Percentiles rank a stretch among this genome's conserved stretches.
Conservation (phyloP, 2,888 invertebrate genomes). For the Leptura quadrifasciata region DNA sequence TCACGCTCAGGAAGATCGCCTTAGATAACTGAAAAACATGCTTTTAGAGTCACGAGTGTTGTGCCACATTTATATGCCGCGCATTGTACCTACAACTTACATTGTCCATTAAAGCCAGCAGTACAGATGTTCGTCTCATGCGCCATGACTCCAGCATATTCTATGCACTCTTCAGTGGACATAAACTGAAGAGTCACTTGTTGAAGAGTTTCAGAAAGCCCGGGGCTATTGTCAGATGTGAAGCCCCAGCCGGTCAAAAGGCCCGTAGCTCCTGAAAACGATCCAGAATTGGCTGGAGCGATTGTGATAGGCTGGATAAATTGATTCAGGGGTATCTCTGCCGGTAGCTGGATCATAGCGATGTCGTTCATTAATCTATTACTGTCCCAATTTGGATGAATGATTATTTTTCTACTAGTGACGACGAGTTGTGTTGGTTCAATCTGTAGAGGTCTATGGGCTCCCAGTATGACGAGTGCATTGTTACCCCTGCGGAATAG, state of each 20-base stretch:
- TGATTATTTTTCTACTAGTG: background rate
- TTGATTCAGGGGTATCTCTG: background rate
- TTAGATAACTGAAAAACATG: too few species aligned
- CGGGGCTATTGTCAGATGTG: background rate
- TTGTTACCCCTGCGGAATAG: background rate
- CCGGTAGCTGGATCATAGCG: background rate
- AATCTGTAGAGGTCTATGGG: background rate
- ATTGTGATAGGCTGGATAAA: background rate
- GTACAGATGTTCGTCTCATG: constrained; percentile 74
- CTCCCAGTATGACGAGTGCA: background rate
- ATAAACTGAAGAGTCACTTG: constrained; percentile 65
- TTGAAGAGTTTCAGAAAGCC: background rate
- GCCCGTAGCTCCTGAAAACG: background rate
- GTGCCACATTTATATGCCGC: too few species aligned
- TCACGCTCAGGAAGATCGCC: too few species aligned
- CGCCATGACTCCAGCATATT: constrained; percentile 67
- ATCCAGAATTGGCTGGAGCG: constrained; percentile 16
- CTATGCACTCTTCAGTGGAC: constrained; percentile 72
- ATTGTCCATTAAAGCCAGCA: constrained; percentile 63
- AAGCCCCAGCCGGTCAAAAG: constrained; percentile 15
- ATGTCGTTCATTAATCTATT: background rate
- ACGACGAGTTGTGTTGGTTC: background rate
- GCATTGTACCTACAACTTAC: constrained; percentile 11
- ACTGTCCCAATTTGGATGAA: background rate
- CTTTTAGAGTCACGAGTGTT: too few species aligned